Base-by-base conservation (phyloP, 92 coral and sea anemone species). In the Hydrozoanthus gracilis region DNA sequence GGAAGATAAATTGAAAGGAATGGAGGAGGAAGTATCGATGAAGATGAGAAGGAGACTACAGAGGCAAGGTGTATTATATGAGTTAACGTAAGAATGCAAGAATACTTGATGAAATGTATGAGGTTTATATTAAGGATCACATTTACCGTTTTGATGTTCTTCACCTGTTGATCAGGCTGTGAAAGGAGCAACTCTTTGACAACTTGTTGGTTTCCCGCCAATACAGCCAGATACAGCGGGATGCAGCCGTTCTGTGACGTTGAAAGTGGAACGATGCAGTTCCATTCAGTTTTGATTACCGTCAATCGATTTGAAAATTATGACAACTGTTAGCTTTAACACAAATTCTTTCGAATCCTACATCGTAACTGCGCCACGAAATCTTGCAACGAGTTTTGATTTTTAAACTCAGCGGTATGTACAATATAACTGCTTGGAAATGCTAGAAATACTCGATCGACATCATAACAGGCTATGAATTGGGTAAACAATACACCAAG, bases 141-240 rank as follows among this genome's bases (percentile, higher is more conserved):
- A 73, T 93, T 71, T 71, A 96, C 99, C 92, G 75, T 73, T 84
- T 89, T 93, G 15, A 88, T 86, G 58, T 88, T 65, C 39, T 91
- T 89, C 3, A 96, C 92, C 83, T 96, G 99, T 47, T 95, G 98
- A 60, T 95, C 98, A 16, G 96, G 94, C 86, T 96, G 98, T 16
- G 95, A 75, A 50, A 78, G 16, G 9, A 96, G 86, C 77, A 96
- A 84, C 70, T 96, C 99, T 86, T 95, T 95, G 4, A 96, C 99
- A 39, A 95, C 98, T 48, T 92, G 99, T 76, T 96, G 99, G 75
- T 96, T 96, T 44, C 98, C 99, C 46, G 92, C 93, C 89, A 89
- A 46, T 70, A 96, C 95, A 15, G 99, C 98, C 44, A 96, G 89
- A 62, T 84, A 86, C 39, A 96, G 89, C 13, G 98, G 98, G 9